These are phyloP conservation scores for Sweltsa coloradensis DNA, from an alignment of 1,140 invertebrate species.

Conservation along the genomic window DNA sequence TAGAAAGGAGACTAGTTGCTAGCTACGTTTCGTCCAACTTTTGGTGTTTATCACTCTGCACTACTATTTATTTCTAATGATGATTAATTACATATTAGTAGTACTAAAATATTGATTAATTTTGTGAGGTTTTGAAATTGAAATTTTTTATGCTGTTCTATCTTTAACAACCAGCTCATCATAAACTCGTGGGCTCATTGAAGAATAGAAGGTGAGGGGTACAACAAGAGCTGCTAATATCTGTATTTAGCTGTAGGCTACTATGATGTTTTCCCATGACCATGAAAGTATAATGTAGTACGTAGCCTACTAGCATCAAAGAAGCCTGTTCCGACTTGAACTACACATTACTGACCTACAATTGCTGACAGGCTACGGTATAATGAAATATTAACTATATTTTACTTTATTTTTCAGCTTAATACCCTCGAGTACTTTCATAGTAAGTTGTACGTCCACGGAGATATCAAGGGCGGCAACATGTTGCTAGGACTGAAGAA, in stretches of 20 bases:
- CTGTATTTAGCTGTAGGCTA: neutral
- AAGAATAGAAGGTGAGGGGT: neutral
- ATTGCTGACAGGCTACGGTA: neutral
- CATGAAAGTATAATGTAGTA: neutral
- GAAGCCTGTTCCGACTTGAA: neutral
- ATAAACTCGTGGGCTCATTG: neutral
- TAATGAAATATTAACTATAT: neutral
- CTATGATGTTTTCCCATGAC: neutral
- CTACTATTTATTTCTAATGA: too few species aligned
- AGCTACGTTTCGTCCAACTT: too few species aligned
- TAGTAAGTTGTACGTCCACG: conserved; percentile 72
- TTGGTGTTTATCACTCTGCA: too few species aligned
- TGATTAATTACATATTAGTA: too few species aligned
- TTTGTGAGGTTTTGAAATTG: neutral
- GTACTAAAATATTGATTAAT: too few species aligned
- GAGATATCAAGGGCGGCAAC: conserved; percentile 87
- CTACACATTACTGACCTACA: neutral
- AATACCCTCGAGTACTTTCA: conserved; percentile 84
- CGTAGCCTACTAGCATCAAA: neutral
- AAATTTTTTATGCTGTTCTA: conserved; percentile 1
- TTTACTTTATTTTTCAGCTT: conserved; percentile 40
- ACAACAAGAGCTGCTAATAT: neutral
- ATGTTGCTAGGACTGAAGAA: conserved; percentile 63
- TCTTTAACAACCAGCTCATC: conserved; percentile 4
- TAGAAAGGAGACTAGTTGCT: too few species aligned